Base-by-base conservation (phyloP, 1,140 invertebrate genomes). In the Brachionus rubens region DNA sequence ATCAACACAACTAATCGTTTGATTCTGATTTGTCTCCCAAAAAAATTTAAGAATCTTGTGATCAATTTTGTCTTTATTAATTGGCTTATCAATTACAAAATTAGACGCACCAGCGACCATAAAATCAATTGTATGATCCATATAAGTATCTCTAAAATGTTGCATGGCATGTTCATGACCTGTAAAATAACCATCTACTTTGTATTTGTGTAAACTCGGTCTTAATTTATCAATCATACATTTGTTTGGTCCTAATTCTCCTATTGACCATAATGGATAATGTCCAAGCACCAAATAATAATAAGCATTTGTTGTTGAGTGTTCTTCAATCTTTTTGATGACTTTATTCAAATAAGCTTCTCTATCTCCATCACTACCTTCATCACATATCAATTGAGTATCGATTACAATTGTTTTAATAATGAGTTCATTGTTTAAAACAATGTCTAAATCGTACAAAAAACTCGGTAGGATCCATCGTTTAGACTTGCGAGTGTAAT, bases 81-180 rank as follows among this genome's bases (percentile, higher is more conserved):
- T 24, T 12, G 59, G 59, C 10, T 19, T 65, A 65, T 65, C 59
- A 12, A 24, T 43, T 7, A 65, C 59, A 65, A 43, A 65, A 43
- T 43, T 43, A 12, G 36, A 43, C 2, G 59, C 19, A 9, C 59
- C 59, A 24, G 59, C 41, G 19, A 65, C 59, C 10, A 65, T 43
- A 65, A 24, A 65, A 43, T 65, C 59, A 26, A 65, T 19, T 12
- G 36, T 65, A 14, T 65, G 40, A n/a, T 65, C 19, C 43, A 43
- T 10, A 65, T 65, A 43, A 26, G 36, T 24, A 43, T 65, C 33
- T 14, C 24, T 65, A 65, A 65, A 65, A 65, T 65, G 59, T 24
- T 85, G 83, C 16, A 85, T 72, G 75, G 82, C 83, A 79, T 87
- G 86, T 76, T 87, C 87, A 79, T 87, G 87, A 14, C 86, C 86